phyloP scores from a whole-genome alignment of 2,113 vertebrate genomes.

The Corvus cornix region DNA sequence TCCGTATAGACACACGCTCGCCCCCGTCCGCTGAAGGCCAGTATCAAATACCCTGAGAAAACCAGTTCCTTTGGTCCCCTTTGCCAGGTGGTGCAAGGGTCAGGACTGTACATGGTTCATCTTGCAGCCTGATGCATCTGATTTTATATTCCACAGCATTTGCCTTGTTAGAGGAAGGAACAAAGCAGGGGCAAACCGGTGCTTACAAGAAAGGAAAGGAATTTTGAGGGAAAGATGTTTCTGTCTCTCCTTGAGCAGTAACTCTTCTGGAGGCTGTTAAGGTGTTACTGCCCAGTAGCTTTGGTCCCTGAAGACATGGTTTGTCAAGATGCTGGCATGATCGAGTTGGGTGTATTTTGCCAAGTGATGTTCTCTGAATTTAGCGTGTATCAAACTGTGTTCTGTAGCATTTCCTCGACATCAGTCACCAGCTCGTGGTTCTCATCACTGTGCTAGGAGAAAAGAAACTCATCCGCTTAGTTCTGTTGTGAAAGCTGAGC shows the following conservation, averaged over 20 bases:
- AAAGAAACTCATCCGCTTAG: not conserved
- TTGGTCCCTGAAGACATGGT: not conserved
- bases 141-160: not conserved
- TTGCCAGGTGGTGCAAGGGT: not conserved
- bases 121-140: not conserved
- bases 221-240: not conserved
- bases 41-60: constrained; percentile 11
- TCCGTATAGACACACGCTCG: not conserved
- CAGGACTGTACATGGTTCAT: not conserved
- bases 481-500: constrained; percentile 3
- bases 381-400: not conserved
- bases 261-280: not conserved
- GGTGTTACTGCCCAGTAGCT: not conserved
- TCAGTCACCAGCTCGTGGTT: not conserved
- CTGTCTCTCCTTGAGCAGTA: not conserved
- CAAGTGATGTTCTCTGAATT: not conserved
- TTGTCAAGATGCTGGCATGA: not conserved
- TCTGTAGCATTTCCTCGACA: not conserved
- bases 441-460: not conserved
- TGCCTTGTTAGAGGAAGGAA: not conserved
- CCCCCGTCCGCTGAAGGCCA: constrained; percentile 5
- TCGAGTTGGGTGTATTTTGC: not conserved
- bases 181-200: not conserved
- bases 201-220: not conserved
- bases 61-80: not conserved